Percentiles rank a stretch among this genome's conserved stretches.
These are phyloP conservation scores for Ginglymostoma cirratum DNA, from an alignment of 2,113 vertebrate species.

Conservation along the genomic window DNA sequence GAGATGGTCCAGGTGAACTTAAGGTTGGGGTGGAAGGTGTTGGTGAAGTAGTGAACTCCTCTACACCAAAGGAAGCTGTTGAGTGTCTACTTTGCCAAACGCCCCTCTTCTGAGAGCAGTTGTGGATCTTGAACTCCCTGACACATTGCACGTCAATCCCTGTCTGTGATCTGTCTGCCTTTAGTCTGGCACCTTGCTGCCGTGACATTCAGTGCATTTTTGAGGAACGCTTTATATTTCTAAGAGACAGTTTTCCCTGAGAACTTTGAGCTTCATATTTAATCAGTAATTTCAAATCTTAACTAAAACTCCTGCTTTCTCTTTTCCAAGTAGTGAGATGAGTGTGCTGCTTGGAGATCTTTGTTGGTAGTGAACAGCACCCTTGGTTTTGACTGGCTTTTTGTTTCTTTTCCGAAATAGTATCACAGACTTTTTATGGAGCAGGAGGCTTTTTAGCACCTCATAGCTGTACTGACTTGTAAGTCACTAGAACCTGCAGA, in stretches of 20 bases:
- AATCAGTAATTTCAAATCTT: not conserved
- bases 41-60: too few species aligned
- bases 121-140: not conserved
- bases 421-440: too few species aligned
- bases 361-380: not conserved
- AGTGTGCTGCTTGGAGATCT: not conserved
- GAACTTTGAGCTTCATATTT: not conserved
- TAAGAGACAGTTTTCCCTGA: not conserved
- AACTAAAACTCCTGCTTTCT: not conserved
- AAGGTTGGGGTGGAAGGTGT: too few species aligned
- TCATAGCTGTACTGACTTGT: not conserved
- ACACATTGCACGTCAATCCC: not conserved
- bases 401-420: not conserved
- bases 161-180: not conserved
- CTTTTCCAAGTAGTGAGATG: not conserved
- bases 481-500: not conserved
- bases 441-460: too few species aligned
- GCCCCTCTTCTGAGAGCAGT: not conserved
- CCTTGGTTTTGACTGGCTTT: not conserved
- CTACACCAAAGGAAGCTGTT: not conserved
- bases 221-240: not conserved
- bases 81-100: too few species aligned
- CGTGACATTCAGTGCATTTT: not conserved
- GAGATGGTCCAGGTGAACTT: too few species aligned
- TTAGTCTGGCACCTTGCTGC: not conserved